Base-by-base conservation (phyloP, 2,888 invertebrate genomes). In the Idaea dimidiata region DNA sequence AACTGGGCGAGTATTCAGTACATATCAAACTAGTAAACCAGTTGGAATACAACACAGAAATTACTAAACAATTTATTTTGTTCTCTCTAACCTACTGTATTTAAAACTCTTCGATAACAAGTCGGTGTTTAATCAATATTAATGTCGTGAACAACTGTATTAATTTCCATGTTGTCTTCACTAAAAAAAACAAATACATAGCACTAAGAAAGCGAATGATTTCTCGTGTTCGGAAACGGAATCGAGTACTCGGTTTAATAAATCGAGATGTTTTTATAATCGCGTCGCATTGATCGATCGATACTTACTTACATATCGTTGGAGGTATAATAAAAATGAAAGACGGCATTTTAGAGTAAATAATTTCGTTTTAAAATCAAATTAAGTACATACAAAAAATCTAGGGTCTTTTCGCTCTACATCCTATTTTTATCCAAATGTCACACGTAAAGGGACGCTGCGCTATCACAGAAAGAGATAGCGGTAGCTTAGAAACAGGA, bases 41-140 rank as follows among this genome's bases (percentile, higher is more conserved):
- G 1, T 24, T 3, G 24, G 1, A 5, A 24, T 3, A 24, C 24
- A 24, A 24, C 1, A 5, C 24, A 24, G 24, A 24, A 10, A 1
- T 33, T 33, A 7, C 5, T 33, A 69, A 70, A 67, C 60, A 24
- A 14, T 43, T 14, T 14, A 6, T 10, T 8, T 14, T 43, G 43
- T 10, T 3, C 43, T 43, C 43, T 43, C 10, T 43, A 43, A 14
- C 14, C 43, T 10, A 14, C 43, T 43, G 14, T 43, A 66, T 70
- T 71, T 68, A 72, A 71, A 69, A 65, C 72, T 72, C 65, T 67
- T 56, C n/a, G 56, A 56, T 56, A 56, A 6, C 17, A 56, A 17
- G 14, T 8, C 14, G 43, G 10, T 43, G 43, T 43, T 43, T 43
- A 43, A 43, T 43, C 6, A 43, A 43, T 14, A 43, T 43, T 8